Evolutionary conservation across 2,113 vertebrate species (phyloP).

Genomic region (Cariama cristata): DNA sequence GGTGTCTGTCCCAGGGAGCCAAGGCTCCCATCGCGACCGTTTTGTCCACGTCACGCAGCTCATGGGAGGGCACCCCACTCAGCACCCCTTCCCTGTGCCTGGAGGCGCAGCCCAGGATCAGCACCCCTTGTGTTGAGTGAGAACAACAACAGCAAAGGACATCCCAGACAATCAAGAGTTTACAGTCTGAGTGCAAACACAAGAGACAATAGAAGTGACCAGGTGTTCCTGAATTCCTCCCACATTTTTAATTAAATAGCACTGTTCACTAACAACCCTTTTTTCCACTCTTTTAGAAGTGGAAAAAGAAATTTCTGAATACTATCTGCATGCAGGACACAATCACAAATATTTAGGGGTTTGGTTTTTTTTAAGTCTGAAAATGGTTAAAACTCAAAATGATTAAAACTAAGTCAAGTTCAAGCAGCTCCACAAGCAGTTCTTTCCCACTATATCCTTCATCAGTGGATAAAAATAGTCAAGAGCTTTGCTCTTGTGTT

Average conservation of each 20-base stretch:
- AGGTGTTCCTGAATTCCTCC: constrained; percentile 3
- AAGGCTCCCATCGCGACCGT: not conserved
- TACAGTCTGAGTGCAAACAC: not conserved
- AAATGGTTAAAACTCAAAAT: not conserved
- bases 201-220: constrained; percentile 6
- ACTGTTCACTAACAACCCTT: not conserved
- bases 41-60: accelerated
- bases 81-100: not conserved
- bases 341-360: not conserved
- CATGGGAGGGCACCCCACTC: not conserved
- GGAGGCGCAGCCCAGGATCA: not conserved
- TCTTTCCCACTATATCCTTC: not conserved
- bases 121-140: not conserved
- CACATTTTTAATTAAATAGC: not conserved
- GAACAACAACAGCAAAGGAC: not conserved
- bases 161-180: not conserved
- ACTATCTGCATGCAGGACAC: not conserved
- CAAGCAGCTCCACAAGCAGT: not conserved
- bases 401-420: not conserved
- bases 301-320: not conserved
- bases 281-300: not conserved
- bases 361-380: not conserved
- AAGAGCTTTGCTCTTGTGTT: constrained; percentile 23
- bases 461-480: constrained; percentile 35
- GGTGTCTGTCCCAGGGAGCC: not conserved